Evolutionary conservation across 2,797 vertebrate species (phyloP).

Genomic region (Champsocephalus gunnari): DNA sequence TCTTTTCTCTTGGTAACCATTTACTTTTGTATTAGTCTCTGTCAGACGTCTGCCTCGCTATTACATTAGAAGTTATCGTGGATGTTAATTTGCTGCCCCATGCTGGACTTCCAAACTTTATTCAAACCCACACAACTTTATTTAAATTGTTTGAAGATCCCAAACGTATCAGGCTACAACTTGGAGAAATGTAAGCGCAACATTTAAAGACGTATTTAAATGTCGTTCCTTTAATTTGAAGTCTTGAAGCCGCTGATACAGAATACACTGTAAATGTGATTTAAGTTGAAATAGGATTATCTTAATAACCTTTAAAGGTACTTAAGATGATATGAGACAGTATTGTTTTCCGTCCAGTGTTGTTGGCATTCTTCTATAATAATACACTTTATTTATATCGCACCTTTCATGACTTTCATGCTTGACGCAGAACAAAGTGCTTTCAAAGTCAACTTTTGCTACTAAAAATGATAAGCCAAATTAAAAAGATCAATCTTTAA

Average conservation of each 20-base stretch:
- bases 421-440: no score
- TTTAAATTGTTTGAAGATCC: no score
- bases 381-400: no score
- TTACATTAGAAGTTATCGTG: neutral
- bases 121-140: no score
- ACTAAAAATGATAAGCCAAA: no score
- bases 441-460: no score
- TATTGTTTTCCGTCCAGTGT: neutral
- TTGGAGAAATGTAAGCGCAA: neutral
- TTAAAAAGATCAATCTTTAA: no score
- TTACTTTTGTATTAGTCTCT: neutral
- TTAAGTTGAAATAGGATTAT: neutral
- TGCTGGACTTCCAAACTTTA: no score
- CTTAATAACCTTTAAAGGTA: neutral
- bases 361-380: neutral
- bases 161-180: neutral
- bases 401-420: no score
- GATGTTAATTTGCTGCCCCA: neutral
- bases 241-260: neutral
- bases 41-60: neutral
- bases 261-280: neutral
- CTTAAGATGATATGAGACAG: neutral
- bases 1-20: neutral
- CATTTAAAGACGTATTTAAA: no score
- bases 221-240: no score